Conservation (phyloP, 2,113 vertebrate species). For the Amblyornis subalaris region DNA sequence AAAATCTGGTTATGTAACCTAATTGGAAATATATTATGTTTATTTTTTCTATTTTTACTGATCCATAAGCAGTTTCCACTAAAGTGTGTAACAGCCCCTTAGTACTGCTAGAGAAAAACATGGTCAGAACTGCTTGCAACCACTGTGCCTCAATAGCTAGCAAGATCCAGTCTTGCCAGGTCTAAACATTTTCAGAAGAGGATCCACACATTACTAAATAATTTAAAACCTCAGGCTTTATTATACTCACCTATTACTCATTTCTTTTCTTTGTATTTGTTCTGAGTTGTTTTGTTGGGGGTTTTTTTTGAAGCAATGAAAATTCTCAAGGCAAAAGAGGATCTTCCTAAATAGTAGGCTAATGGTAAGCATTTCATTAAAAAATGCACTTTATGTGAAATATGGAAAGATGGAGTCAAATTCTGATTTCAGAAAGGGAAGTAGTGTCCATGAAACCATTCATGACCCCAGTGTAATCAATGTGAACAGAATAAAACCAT, state of each 20-base stretch:
- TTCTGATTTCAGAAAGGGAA: not conserved
- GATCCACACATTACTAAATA: not conserved
- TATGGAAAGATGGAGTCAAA: not conserved
- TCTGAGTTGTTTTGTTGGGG: not conserved
- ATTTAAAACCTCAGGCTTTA: not conserved
- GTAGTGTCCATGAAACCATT: not conserved
- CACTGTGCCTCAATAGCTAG: not conserved
- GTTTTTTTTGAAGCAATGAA: not conserved
- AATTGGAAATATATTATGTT: not conserved
- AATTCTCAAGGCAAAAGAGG: not conserved
- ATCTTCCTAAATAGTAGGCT: not conserved
- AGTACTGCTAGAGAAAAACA: not conserved
- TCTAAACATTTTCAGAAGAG: not conserved
- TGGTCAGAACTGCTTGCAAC: not conserved
- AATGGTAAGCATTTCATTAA: not conserved
- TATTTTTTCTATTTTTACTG: not conserved
- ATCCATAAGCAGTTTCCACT: not conserved
- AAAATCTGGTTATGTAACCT: not conserved
- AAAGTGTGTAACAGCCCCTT: not conserved
- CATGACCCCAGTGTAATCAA: not conserved
- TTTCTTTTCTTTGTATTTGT: not conserved
- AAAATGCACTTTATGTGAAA: not conserved
- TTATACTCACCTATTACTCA: not conserved
- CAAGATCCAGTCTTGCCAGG: not conserved
- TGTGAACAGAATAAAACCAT: not conserved